Evolutionary conservation across 2,113 vertebrate species (phyloP), one percentile per base, ranked within the genome.

Genomic region (Leuciscus idus): DNA sequence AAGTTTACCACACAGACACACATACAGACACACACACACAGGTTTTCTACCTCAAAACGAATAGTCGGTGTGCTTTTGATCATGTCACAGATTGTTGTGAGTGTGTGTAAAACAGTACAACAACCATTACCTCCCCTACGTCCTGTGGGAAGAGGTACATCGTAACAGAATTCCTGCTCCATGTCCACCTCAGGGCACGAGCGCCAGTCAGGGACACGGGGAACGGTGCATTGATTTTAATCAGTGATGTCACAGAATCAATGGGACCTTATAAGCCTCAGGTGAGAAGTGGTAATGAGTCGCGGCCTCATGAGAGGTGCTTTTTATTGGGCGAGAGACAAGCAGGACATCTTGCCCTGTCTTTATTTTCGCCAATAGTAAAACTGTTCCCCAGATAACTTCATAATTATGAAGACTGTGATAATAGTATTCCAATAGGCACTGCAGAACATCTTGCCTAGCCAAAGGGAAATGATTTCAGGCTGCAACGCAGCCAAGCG

Each of bases 231-330:
- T 93, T 94, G 92, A 94, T 93, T 94, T 93, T 91, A 92, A 94
- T 93, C 91, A 92, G 91, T 50, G 81, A 88, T 94, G 93, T 92
- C 94, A 93, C 87, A 79, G 88, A 90, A 93, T 95, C 94, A 94
- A 93, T 95, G 89, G 64, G 84, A 89, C 86, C 93, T 92, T 93
- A 94, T 94, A 93, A 93, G 89, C 92, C 93, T 92, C 91, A 90
- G 92, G 92, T 92, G 91, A 92, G 92, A 87, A 77, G 39, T 83
- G 76, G 90, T 92, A 91, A 92, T 93, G 91, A 93, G 91, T 88
- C 83, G 75, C 70, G 68, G 81, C 90, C 94, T 88, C 91, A 81
- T 86, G 93, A 92, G 90, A 87, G 89, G 91, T 85, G 87, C 88
- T 90, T 93, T 93, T 93, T 89, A 89, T 87, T 85, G 88, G 89